phyloP scores from a whole-genome alignment of 2,113 vertebrate genomes.

The Diadophis punctatus region DNA sequence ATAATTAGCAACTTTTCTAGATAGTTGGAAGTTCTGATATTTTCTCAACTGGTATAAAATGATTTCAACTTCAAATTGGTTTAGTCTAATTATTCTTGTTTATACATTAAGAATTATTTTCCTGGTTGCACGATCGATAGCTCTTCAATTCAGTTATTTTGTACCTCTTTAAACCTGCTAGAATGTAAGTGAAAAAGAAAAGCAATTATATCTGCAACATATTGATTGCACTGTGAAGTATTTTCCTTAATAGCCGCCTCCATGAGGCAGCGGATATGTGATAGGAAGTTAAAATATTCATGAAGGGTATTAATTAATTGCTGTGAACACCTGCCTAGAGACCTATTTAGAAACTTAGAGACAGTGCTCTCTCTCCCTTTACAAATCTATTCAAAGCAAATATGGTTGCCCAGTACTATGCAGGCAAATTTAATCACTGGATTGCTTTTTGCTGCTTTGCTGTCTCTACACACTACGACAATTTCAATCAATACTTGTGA shows the following conservation, averaged over 20 bases:
- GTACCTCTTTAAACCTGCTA: not conserved
- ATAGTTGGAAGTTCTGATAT: not conserved
- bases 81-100: not conserved
- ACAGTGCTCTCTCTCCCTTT: not conserved
- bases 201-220: not conserved
- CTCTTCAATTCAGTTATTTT: not conserved
- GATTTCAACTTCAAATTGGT: not conserved
- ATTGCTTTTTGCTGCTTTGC: not conserved
- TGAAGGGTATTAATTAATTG: slow-evolving; percentile 4
- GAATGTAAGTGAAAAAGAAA: not conserved
- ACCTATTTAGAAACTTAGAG: not conserved
- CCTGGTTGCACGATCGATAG: rapidly evolving
- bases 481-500: not conserved
- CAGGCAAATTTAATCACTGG: not conserved
- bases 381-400: not conserved
- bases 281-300: slow-evolving; percentile 3
- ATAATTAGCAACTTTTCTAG: slow-evolving; percentile 2
- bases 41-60: not conserved
- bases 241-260: not conserved
- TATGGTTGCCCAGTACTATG: not conserved
- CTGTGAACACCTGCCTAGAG: not conserved
- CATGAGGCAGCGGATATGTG: not conserved
- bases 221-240: not conserved
- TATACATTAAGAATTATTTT: not conserved
- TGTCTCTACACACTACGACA: not conserved